Evolutionary conservation across 1,140 invertebrate genomes (phyloP).

Genomic region (Drosophila nasuta): DNA sequence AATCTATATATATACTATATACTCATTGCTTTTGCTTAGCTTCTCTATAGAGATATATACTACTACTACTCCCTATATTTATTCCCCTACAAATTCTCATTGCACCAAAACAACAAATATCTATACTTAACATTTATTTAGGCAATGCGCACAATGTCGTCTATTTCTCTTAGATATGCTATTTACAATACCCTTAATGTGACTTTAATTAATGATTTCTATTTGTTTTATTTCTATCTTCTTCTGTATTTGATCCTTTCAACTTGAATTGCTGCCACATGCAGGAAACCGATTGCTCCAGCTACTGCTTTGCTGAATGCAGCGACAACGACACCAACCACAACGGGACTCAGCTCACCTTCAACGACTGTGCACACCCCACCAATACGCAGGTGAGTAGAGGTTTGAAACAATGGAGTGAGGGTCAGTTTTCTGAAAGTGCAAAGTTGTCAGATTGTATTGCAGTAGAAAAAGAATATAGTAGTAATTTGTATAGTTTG

Average conservation of each 20-base stretch:
- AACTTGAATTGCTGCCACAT: conserved; percentile 12
- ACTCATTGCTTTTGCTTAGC: conserved; percentile 73
- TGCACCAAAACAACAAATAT: conserved; percentile 61
- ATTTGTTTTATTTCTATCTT: conserved; percentile 22
- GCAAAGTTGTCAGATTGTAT: no score
- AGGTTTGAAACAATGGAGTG: background rate
- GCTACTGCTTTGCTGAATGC: conserved; percentile 60
- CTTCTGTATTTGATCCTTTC: conserved; percentile 1
- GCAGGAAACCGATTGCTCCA: conserved; percentile 68
- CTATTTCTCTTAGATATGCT: conserved; percentile 31
- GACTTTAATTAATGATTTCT: conserved; percentile 26
- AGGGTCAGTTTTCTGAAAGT: conserved; percentile 3
- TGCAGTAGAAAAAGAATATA: no score
- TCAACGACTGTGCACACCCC: conserved; percentile 71
- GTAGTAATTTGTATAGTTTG: no score
- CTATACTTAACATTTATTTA: conserved; percentile 61
- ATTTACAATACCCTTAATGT: background rate
- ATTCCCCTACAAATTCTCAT: conserved; percentile 57
- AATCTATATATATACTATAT: conserved; percentile 30
- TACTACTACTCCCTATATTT: conserved; percentile 8
- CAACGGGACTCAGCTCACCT: conserved; percentile 65
- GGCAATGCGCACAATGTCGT: conserved; percentile 77
- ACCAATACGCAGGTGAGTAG: conserved; percentile 77
- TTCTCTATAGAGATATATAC: conserved; percentile 31
- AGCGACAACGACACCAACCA: conserved; percentile 59